Conservation (phyloP, 2,113 vertebrate species). For the Gopherus flavomarginatus region DNA sequence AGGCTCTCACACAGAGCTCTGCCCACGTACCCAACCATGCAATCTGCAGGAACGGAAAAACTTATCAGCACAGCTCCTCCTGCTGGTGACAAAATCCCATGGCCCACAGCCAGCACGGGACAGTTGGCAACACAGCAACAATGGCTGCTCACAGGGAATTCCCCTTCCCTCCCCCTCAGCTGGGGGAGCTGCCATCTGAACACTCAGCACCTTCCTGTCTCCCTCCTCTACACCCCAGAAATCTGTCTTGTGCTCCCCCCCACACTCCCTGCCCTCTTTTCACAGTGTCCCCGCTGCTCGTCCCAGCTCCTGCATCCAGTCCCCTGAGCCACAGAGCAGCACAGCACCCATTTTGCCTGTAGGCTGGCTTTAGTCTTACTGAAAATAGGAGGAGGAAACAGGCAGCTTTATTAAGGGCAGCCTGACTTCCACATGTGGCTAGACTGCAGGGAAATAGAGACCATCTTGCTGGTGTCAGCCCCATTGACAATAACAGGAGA, state of each 20-base stretch:
- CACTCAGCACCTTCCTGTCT: not conserved
- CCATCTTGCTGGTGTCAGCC: not conserved
- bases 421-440: not conserved
- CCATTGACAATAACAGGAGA: not conserved
- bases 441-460: not conserved
- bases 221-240: not conserved
- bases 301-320: not conserved
- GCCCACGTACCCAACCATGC: not conserved
- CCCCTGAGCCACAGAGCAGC: not conserved
- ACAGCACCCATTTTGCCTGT: not conserved
- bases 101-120: not conserved
- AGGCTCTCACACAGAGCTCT: not conserved
- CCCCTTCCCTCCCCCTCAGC: too few relatives aligned
- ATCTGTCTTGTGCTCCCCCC: not conserved
- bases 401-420: not conserved
- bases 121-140: not conserved
- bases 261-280: not conserved
- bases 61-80: not conserved
- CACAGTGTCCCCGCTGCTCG: not conserved
- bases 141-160: too few relatives aligned
- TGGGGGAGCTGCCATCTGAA: too few relatives aligned
- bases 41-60: not conserved
- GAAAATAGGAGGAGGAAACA: not conserved
- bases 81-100: not conserved
- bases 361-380: not conserved